Base-by-base conservation (phyloP, 1,140 invertebrate genomes). In the Lineus longissimus region DNA sequence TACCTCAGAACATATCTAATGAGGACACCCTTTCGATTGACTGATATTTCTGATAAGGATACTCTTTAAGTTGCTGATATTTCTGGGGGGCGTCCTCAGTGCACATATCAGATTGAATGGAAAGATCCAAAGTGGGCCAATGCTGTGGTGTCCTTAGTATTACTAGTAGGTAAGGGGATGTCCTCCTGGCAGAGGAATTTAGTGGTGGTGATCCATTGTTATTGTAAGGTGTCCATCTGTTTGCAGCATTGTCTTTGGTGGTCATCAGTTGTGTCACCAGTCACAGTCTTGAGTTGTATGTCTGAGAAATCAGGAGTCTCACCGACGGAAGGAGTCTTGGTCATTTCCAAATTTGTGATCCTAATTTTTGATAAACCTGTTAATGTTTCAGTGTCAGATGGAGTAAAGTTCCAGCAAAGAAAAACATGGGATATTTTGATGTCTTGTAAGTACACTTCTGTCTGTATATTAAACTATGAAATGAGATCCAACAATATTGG, bases 361-460 rank as follows among this genome's bases (percentile, higher is more conserved):
- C 15, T 4, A 51, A 51, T 7, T 19, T 19, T n/a, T 7, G 31
- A 55, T 62, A 17, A 65, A 19, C 62, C 40, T 62, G 54, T 30
- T 31, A 54, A 62, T 58, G 40, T 82, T 84, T 57, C 67, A 91
- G 90, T 82, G 91, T 93, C 0, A 86, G 90, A 64, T 95, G 93
- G 93, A 94, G 92, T 74, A 96, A 95, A 83, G 86, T 89, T 51
- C 91, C 92, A 54, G 84, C 84, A 15, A 85, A 86, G 17, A 91
- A 94, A 72, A 86, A 88, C 47, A 79, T 94, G 65, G 92, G 92
- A 23, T 91, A 94, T 76, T 96, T 95, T 81, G 92, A 95, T 72
- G 77, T 97, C 15, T 81, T 97, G 23, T 87, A 93, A 70, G 94
- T 80, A 64, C n/a, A n/a, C 1, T 55, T 19, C 23, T 31, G 9